phyloP scores from a whole-genome alignment of 2,888 invertebrate species.

The Sarcophaga caerulescens region DNA sequence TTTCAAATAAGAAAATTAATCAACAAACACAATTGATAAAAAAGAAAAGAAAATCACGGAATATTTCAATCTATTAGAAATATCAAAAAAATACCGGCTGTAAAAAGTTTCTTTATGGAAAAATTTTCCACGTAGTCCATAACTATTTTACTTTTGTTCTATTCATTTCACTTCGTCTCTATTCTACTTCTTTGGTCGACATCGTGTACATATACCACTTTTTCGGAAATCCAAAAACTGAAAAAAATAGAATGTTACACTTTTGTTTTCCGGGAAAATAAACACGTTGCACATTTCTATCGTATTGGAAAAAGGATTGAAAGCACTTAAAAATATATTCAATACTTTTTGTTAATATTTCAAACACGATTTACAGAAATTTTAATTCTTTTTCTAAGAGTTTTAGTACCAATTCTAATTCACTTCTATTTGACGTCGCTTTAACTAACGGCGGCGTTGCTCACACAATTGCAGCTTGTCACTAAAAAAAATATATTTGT shows the following conservation, averaged over 20 bases:
- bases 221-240: conserved; percentile 33
- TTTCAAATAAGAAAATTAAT: background rate
- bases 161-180: conserved; percentile 39
- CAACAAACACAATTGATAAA: background rate
- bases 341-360: background rate
- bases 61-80: background rate
- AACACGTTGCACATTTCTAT: conserved; percentile 66
- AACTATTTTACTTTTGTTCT: conserved; percentile 18
- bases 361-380: conserved; percentile 29
- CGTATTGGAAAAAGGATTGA: background rate
- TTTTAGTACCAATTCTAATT: conserved; percentile 42
- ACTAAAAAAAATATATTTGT: conserved; percentile 49
- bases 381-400: conserved; percentile 5
- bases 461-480: conserved; percentile 53
- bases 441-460: conserved; percentile 55
- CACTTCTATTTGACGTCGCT: conserved; percentile 48
- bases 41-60: background rate
- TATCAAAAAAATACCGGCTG: background rate
- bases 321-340: conserved; percentile 10
- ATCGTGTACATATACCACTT: conserved; percentile 45
- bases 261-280: conserved; percentile 43
- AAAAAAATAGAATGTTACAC: conserved; percentile 6
- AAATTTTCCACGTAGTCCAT: conserved; percentile 55
- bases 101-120: background rate
- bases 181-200: conserved; percentile 3